Conservation (phyloP, 1,140 invertebrate genomes). For the Centruroides vittatus region DNA sequence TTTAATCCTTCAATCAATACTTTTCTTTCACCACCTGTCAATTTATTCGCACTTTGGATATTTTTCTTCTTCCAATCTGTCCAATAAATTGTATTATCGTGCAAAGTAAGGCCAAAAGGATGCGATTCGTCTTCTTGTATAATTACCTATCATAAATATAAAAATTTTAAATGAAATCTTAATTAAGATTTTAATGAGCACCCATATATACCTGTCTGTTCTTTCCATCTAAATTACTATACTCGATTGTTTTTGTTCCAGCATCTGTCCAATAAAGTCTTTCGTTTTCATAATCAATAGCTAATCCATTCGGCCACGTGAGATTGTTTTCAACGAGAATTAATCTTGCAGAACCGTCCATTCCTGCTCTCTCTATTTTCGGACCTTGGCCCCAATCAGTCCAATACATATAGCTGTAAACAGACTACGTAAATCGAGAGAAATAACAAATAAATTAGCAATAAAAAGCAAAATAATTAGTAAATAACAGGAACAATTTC, state of each 20-base stretch:
- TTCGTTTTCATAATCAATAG: constrained; percentile 44
- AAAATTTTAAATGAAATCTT: too few species aligned
- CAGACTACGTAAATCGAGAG: too few species aligned
- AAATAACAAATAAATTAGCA: too few species aligned
- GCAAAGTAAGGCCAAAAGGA: constrained; percentile 39
- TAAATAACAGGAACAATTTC: too few species aligned
- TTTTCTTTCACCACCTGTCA: constrained; percentile 46
- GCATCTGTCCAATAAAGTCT: constrained; percentile 45
- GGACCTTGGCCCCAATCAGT: constrained; percentile 39
- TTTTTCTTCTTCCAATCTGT: constrained; percentile 37
- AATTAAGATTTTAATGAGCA: too few species aligned
- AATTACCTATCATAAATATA: constrained; percentile 6
- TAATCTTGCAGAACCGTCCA: constrained; percentile 41
- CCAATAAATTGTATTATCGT: constrained; percentile 40
- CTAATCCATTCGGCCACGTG: constrained; percentile 42
- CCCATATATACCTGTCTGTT: constrained; percentile 37
- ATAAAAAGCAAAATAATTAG: too few species aligned
- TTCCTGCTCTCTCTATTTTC: constrained; percentile 36
- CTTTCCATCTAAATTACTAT: constrained; percentile 60
- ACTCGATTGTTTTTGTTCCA: constrained; percentile 61
- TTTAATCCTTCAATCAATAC: constrained; percentile 45
- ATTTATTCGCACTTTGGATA: constrained; percentile 59
- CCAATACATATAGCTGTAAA: constrained; percentile 31
- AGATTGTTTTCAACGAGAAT: constrained; percentile 38
- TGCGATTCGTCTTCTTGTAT: constrained; percentile 24